Evolutionary conservation across 2,113 vertebrate species (phyloP).

Genomic region (Mesoclemmys tuberculata): DNA sequence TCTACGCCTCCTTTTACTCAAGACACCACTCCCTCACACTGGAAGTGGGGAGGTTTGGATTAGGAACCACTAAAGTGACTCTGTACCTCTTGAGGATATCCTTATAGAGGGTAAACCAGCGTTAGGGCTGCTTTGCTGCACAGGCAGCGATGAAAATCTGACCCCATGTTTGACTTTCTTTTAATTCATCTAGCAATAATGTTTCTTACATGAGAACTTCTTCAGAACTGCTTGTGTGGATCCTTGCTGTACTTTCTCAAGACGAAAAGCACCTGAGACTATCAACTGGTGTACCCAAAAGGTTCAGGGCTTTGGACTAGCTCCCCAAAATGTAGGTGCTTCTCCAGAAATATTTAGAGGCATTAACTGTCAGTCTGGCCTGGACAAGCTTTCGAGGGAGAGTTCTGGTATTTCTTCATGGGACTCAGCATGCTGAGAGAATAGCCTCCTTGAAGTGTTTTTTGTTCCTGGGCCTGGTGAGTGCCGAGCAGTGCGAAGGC

Average conservation of each 20-base stretch:
- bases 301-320: background rate
- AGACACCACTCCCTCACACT: background rate
- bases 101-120: background rate
- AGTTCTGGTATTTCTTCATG: background rate
- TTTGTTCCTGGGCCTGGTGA: background rate
- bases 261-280: background rate
- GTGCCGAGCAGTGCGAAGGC: background rate
- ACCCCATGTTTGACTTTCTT: background rate
- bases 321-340: background rate
- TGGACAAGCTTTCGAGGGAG: background rate
- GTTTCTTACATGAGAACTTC: background rate
- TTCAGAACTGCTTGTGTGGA: background rate
- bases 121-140: background rate
- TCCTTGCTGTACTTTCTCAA: background rate
- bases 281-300: background rate
- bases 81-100: background rate
- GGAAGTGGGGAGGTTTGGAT: background rate
- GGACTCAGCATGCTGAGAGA: background rate
- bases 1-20: background rate
- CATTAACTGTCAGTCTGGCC: background rate
- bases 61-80: background rate
- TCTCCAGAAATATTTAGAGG: background rate
- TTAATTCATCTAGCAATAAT: background rate
- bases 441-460: background rate
- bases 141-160: background rate